These are phyloP conservation scores for Eonycteris spelaea DNA, from an alignment of 2,113 vertebrate genomes.

Conservation along the genomic window DNA sequence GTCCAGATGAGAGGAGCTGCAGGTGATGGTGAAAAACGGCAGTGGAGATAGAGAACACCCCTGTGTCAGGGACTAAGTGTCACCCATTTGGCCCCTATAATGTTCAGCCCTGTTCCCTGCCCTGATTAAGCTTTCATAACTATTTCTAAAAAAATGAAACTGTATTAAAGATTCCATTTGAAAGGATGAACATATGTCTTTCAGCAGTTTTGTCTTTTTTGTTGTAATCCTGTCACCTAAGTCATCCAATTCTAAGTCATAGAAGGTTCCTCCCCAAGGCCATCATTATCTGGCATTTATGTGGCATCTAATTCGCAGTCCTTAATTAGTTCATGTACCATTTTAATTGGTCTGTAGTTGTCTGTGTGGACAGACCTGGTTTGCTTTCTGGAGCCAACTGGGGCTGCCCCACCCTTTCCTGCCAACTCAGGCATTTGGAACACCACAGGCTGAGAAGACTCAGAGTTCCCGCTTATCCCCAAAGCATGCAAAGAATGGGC, in stretches of 20 bases:
- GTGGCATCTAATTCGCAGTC: not conserved
- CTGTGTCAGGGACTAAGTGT: not conserved
- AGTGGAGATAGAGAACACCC: not conserved
- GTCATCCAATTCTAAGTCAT: not conserved
- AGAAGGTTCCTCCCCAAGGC: not conserved
- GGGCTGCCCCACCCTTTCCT: slow-evolving; percentile 28
- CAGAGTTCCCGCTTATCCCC: not conserved
- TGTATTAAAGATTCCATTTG: not conserved
- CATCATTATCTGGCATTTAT: slow-evolving; percentile 16
- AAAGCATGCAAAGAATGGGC: slow-evolving; percentile 6
- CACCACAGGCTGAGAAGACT: not conserved
- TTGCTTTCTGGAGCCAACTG: slow-evolving; percentile 22
- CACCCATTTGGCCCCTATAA: not conserved
- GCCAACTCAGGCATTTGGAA: slow-evolving; percentile 17
- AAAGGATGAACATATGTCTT: not conserved
- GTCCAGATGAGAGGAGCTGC: not conserved
- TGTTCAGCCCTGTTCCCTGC: not conserved
- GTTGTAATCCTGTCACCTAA: not conserved
- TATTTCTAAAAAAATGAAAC: not conserved
- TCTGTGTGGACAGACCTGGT: not conserved
- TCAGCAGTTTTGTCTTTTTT: not conserved
- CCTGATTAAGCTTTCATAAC: not conserved
- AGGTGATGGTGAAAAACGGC: not conserved
- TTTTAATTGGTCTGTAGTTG: slow-evolving; percentile 46
- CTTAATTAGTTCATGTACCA: not conserved